Evolutionary conservation across 2,888 invertebrate species (phyloP).

Genomic region (Tipula vernalis): DNA sequence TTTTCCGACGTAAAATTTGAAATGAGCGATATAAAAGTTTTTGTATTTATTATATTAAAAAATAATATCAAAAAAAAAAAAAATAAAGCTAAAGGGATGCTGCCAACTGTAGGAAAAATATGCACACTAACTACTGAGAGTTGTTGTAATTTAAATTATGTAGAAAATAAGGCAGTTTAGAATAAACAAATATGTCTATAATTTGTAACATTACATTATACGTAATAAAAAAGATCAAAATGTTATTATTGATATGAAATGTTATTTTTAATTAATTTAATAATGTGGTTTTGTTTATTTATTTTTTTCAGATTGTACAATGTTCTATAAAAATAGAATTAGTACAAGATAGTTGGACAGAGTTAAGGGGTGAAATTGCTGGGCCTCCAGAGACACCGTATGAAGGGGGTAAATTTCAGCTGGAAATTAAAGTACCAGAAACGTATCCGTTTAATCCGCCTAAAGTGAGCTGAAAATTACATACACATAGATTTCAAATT

Average conservation of each 20-base stretch:
- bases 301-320: slow-evolving; percentile 58
- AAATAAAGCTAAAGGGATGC: neutral
- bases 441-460: slow-evolving; percentile 99
- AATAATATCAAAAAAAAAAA: neutral
- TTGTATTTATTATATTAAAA: neutral
- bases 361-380: slow-evolving; percentile 88
- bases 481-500: neutral
- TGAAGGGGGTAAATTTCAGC: slow-evolving; percentile 84
- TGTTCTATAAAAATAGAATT: slow-evolving; percentile 83
- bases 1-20: neutral
- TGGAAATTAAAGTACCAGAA: slow-evolving; percentile 97
- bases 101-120: neutral
- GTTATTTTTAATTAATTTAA: neutral
- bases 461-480: slow-evolving; percentile 52
- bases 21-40: neutral
- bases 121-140: neutral
- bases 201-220: neutral
- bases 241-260: slow-evolving; percentile 11
- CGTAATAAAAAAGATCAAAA: neutral
- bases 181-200: neutral
- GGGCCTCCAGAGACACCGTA: slow-evolving; percentile 98
- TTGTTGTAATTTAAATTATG: neutral
- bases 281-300: neutral
- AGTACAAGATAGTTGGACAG: slow-evolving; percentile 81
- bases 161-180: neutral